Evolutionary conservation across 2,888 invertebrate species (phyloP).

Genomic region (Xylota segnis): DNA sequence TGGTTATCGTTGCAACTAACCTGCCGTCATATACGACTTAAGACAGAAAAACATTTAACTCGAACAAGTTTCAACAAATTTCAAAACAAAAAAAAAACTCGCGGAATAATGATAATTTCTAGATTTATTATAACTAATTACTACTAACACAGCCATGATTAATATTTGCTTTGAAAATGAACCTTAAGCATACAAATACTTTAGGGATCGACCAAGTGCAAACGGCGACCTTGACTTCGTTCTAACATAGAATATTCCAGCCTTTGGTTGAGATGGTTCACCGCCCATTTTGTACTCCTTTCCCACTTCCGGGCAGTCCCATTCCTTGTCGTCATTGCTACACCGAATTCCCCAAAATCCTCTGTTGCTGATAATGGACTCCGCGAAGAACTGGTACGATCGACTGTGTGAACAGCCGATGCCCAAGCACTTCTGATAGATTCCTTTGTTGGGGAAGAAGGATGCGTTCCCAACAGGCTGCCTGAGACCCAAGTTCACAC

Average conservation of each 20-base stretch:
- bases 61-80: too few relatives aligned
- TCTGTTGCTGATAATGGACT: conserved; percentile 80
- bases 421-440: conserved; percentile 83
- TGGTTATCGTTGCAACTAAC: too few relatives aligned
- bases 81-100: too few relatives aligned
- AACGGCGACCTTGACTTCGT: conserved; percentile 80
- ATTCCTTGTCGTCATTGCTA: conserved; percentile 78
- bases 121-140: too few relatives aligned
- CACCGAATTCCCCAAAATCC: conserved; percentile 82
- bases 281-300: conserved; percentile 83
- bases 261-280: conserved; percentile 82
- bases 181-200: conserved; percentile 24
- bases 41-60: too few relatives aligned
- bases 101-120: too few relatives aligned
- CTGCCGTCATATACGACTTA: too few relatives aligned
- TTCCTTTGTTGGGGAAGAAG: conserved; percentile 84
- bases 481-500: conserved; percentile 81
- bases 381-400: conserved; percentile 82
- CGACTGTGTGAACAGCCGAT: conserved; percentile 83
- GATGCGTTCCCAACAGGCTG: conserved; percentile 83
- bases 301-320: conserved; percentile 80
- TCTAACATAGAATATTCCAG: conserved; percentile 82
- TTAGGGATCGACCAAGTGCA: conserved; percentile 79
- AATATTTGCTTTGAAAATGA: background rate
- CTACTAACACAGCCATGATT: too few relatives aligned